phyloP scores from a whole-genome alignment of 2,888 invertebrate genomes.

The Branchellion lobata region DNA sequence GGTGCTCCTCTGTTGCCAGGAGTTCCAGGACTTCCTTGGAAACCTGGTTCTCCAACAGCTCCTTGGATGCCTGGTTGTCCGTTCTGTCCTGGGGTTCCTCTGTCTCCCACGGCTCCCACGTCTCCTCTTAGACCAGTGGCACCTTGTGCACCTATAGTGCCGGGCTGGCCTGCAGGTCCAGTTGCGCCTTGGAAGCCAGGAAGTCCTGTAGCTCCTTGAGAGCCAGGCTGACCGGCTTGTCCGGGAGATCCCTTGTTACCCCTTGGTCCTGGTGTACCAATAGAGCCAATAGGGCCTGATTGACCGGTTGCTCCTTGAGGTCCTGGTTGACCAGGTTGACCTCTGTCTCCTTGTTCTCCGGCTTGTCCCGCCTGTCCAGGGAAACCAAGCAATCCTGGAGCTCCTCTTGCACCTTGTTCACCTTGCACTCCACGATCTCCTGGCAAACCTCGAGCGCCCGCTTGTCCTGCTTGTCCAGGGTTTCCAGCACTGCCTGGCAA shows the following conservation, averaged over 20 bases:
- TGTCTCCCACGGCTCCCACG: constrained; percentile 21
- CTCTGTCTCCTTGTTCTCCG: constrained; percentile 47
- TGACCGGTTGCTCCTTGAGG: constrained; percentile 37
- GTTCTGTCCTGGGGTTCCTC: constrained; percentile 38
- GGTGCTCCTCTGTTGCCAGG: constrained; percentile 34
- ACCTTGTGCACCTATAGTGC: constrained; percentile 21
- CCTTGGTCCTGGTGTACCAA: constrained; percentile 26
- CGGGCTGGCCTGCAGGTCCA: constrained; percentile 9
- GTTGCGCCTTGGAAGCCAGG: constrained; percentile 1
- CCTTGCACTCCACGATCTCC: constrained; percentile 49
- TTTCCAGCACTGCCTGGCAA: not conserved
- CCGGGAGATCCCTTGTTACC: constrained; percentile 45
- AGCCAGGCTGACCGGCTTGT: not conserved
- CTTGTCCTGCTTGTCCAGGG: constrained; percentile 23
- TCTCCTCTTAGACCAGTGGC: constrained; percentile 23
- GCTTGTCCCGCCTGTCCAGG: constrained; percentile 50
- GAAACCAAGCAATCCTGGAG: constrained; percentile 34
- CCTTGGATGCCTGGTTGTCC: constrained; percentile 1
- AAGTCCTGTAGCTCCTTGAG: constrained; percentile 19
- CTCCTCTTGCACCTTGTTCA: constrained; percentile 52
- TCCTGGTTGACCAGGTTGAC: constrained; percentile 45
- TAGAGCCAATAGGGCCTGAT: constrained; percentile 31
- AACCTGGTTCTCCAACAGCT: not conserved
- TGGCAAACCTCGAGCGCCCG: constrained; percentile 36
- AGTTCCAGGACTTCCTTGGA: constrained; percentile 4